Percentiles rank a stretch among this genome's conserved stretches.
phyloP scores from a whole-genome alignment of 2,797 vertebrate genomes.

The Etheostoma perlongum region DNA sequence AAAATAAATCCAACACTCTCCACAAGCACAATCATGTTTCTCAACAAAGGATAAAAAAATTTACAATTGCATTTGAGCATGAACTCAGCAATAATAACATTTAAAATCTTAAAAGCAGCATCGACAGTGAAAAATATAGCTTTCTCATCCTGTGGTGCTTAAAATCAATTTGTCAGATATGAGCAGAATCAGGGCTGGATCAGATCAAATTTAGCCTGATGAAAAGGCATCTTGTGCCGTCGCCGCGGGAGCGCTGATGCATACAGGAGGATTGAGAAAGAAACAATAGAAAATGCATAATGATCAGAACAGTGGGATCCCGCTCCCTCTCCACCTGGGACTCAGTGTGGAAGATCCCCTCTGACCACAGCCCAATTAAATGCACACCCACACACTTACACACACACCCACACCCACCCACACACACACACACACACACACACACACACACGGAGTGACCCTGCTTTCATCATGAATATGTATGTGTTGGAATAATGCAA shows the following conservation, averaged over 20 bases:
- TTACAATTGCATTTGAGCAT: neutral
- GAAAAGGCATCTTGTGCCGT: conserved; percentile 70
- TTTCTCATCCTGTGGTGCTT: conserved; percentile 66
- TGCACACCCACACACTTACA: conserved; percentile 34
- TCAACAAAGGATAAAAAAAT: neutral
- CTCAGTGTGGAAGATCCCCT: conserved; percentile 81
- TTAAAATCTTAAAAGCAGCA: conserved; percentile 15
- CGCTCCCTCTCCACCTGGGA: conserved; percentile 86
- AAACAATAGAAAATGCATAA: conserved; percentile 80
- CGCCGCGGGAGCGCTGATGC: conserved; percentile 63
- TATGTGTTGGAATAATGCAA: conserved; percentile 85
- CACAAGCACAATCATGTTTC: neutral
- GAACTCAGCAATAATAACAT: conserved; percentile 13
- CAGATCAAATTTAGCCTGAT: conserved; percentile 74
- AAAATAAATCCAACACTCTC: neutral
- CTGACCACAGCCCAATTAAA: conserved; percentile 87
- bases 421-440: conserved; percentile 31
- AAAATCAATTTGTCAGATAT: conserved; percentile 74
- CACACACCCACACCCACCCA: conserved; percentile 39
- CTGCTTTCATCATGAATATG: conserved; percentile 86
- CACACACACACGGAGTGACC: conserved; percentile 75
- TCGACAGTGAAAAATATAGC: conserved; percentile 44
- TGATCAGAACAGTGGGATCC: conserved; percentile 82
- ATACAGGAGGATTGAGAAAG: conserved; percentile 48
- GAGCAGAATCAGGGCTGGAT: conserved; percentile 74